phyloP scores from a whole-genome alignment of 2,888 invertebrate species.

The Acanthosepion pharaonis region DNA sequence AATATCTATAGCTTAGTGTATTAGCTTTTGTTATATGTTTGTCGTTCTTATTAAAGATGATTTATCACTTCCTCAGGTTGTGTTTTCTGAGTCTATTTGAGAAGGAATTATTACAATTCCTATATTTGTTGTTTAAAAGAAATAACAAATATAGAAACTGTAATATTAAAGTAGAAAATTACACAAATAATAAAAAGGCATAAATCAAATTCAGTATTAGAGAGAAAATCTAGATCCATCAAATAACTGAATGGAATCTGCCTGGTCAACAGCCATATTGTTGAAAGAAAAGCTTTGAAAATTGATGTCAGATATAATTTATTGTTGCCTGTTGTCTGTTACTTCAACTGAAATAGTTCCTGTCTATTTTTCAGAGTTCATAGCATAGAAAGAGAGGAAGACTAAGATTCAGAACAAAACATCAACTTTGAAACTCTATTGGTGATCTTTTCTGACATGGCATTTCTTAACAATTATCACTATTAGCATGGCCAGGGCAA shows the following conservation, averaged over 20 bases:
- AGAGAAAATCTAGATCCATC: not conserved
- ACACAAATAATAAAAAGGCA: too few relatives aligned
- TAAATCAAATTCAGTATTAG: not conserved
- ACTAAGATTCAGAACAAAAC: too few relatives aligned
- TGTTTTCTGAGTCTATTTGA: not conserved
- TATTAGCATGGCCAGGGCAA: too few relatives aligned
- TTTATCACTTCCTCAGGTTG: not conserved
- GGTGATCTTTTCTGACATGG: too few relatives aligned
- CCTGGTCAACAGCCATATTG: constrained; percentile 33
- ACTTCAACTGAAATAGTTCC: not conserved
- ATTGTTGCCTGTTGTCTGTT: not conserved
- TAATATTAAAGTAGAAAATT: not conserved
- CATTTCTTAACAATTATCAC: too few relatives aligned
- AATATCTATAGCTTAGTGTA: not conserved
- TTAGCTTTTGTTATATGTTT: not conserved
- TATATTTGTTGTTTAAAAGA: too few relatives aligned
- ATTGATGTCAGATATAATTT: not conserved
- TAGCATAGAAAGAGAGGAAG: not conserved
- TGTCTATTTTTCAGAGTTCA: not conserved
- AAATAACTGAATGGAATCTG: not conserved
- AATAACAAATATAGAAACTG: not conserved
- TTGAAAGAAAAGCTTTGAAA: not conserved
- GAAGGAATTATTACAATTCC: not conserved
- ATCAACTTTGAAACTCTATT: too few relatives aligned
- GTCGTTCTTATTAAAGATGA: not conserved